Evolutionary conservation across 2,797 vertebrate genomes (phyloP), one percentile per base, ranked within the genome.

Genomic region (Chiroxiphia lanceolata): DNA sequence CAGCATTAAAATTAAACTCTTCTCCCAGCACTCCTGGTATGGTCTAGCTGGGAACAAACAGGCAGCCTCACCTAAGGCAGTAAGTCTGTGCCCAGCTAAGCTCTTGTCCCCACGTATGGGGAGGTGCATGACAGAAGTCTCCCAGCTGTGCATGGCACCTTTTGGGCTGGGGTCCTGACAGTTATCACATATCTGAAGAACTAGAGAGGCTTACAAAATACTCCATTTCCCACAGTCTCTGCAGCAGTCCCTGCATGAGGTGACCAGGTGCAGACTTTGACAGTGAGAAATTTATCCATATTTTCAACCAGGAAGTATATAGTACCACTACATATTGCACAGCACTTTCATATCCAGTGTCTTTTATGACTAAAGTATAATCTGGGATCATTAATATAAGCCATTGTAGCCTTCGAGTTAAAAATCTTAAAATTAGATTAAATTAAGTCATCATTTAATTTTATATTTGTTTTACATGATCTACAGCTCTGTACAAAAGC

Each of bases 11-110:
- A 45, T 13, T 5, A 20, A 76, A 34, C 4, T 57, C 44, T 54
- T 60, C 48, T 47, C 33, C 21, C 34, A 31, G 70, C 34, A 10
- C 13, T 63, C 0, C 0, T 3, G 33, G 9, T 33, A 4, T 6
- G 22, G 8, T 75, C n/a, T 9, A 27, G 27, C 5, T 27, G 21
- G 34, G 40, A 60, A 17, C 26, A 22, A 60, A 17, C 26, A 20
- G 5, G 4, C n/a, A 56, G n/a, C 27, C 67, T 45, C 23, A 6
- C 25, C 54, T 14, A 10, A 61, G 53, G 38, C 0, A 40, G 8
- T 3, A 33, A n/a, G n/a, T 5, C n/a, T 33, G 29, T 31, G 26
- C 17, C 20, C 54, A 61, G 72, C 47, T 81, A 33, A 33, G 36
- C 60, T 68, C 36, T 27, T 42, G 40, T 53, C 31, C 38, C 56